Evolutionary conservation across 2,113 vertebrate genomes (phyloP).

Genomic region (Chionis minor): DNA sequence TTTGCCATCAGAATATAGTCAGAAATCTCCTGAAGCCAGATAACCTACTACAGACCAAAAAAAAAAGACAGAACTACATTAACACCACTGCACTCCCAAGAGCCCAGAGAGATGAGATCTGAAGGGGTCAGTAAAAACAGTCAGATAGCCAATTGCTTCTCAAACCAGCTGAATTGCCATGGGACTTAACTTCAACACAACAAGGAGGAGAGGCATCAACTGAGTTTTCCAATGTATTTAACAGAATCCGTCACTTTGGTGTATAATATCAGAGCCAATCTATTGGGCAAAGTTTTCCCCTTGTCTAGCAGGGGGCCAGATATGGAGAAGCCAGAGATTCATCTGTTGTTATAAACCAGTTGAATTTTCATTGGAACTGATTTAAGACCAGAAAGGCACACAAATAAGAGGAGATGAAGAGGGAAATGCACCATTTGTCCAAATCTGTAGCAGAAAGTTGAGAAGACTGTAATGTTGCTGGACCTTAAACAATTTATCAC

Average conservation of each 20-base stretch:
- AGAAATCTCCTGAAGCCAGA: neutral
- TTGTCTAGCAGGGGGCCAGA: neutral
- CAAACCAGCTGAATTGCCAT: neutral
- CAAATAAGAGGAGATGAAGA: neutral
- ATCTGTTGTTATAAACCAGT: neutral
- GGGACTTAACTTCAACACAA: neutral
- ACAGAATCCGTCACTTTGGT: neutral
- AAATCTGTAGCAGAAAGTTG: neutral
- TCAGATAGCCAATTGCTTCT: neutral
- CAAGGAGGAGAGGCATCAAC: neutral
- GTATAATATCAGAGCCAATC: neutral
- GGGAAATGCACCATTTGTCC: neutral
- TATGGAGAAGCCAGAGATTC: neutral
- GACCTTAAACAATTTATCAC: neutral
- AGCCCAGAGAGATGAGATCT: neutral
- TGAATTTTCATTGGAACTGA: neutral
- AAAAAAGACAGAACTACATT: neutral
- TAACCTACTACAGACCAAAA: neutral
- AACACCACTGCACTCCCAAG: neutral
- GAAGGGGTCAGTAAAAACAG: neutral
- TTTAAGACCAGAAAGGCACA: neutral
- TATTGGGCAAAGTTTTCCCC: neutral
- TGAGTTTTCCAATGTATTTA: neutral
- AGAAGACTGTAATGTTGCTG: neutral
- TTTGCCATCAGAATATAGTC: neutral